These are phyloP conservation scores for Tursiops truncatus DNA, from an alignment of 2,113 vertebrate genomes.

Conservation along the genomic window DNA sequence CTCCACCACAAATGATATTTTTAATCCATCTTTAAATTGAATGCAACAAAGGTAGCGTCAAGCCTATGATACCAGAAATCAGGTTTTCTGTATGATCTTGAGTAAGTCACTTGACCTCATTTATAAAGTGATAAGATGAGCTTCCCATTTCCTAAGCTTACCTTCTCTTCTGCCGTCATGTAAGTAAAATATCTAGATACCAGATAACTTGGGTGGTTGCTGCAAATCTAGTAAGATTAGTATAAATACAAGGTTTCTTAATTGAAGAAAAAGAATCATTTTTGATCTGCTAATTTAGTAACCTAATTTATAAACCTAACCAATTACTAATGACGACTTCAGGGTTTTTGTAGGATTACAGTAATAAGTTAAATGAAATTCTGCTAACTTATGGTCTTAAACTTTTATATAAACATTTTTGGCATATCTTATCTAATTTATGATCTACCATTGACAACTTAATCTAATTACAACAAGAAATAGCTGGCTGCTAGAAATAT, in stretches of 20 bases:
- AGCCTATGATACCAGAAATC: background rate
- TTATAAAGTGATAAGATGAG: background rate
- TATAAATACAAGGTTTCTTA: slow-evolving; percentile 25
- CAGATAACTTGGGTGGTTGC: background rate
- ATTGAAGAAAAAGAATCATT: background rate
- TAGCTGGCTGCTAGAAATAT: slow-evolving; percentile 39
- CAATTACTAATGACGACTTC: slow-evolving; percentile 39
- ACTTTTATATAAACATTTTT: slow-evolving; percentile 60
- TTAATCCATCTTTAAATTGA: slow-evolving; percentile 24
- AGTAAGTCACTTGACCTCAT: background rate
- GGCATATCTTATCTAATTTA: slow-evolving; percentile 42
- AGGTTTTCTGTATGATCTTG: background rate
- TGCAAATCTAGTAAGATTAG: background rate
- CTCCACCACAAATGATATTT: background rate
- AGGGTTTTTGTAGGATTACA: slow-evolving; percentile 14
- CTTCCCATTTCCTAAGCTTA: background rate
- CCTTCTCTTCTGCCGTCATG: background rate
- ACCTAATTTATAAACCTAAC: slow-evolving; percentile 50
- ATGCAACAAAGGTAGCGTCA: background rate
- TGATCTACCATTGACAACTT: slow-evolving; percentile 42
- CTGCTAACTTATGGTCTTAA: slow-evolving; percentile 18
- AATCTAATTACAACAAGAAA: slow-evolving; percentile 53
- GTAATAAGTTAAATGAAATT: slow-evolving; percentile 27
- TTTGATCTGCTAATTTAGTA: slow-evolving; percentile 57
- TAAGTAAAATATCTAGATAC: slow-evolving; percentile 14